These are phyloP conservation scores for Tiliacea aurago DNA, from an alignment of 2,888 invertebrate species.

Conservation along the genomic window DNA sequence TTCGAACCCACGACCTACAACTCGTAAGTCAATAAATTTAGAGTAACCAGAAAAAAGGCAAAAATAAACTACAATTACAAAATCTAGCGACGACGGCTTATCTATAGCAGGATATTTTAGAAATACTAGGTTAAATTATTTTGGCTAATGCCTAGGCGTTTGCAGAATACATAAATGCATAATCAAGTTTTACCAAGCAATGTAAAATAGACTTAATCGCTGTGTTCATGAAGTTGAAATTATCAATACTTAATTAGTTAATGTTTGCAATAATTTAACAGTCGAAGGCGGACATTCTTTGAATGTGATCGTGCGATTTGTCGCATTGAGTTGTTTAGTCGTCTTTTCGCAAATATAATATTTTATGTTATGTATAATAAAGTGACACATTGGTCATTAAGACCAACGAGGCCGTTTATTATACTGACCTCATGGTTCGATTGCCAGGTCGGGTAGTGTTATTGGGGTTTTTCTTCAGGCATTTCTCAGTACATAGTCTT, in stretches of 20 bases:
- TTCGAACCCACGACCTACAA: too few species aligned
- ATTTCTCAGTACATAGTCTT: neutral
- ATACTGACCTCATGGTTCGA: neutral
- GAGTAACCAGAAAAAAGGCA: neutral
- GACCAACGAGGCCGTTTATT: too few species aligned
- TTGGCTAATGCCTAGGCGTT: conserved; percentile 24
- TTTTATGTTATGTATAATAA: too few species aligned
- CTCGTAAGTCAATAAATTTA: too few species aligned
- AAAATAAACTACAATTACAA: conserved; percentile 2
- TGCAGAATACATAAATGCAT: conserved; percentile 41
- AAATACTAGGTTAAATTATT: conserved; percentile 49
- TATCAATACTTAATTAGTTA: conserved; percentile 23
- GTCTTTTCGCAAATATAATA: neutral
- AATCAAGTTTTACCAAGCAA: conserved; percentile 35
- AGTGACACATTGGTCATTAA: accelerated
- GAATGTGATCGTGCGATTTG: conserved; percentile 42
- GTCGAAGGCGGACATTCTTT: conserved; percentile 27
- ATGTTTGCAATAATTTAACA: conserved; percentile 39
- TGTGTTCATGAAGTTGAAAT: conserved; percentile 34
- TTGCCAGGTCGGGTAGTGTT: neutral
- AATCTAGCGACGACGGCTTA: conserved; percentile 12
- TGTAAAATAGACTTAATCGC: conserved; percentile 11
- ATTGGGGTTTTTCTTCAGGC: neutral
- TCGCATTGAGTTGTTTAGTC: neutral
- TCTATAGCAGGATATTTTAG: conserved; percentile 26